Base-by-base conservation (phyloP, 2,113 vertebrate genomes). In the Coptodon rendalli region DNA sequence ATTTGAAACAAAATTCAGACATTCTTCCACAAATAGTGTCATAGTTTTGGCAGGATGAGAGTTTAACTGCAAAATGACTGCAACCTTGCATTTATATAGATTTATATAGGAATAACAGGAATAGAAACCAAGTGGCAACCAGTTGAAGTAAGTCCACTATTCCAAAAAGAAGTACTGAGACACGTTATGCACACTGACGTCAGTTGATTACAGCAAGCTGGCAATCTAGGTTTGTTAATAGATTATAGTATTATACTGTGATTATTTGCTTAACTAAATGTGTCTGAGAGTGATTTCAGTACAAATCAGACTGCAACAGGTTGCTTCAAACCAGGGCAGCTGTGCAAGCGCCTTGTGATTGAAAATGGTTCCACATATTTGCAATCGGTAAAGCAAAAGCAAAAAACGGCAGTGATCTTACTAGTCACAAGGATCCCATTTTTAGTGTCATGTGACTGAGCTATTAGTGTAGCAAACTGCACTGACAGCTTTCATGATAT, bases 341-440 rank as follows among this genome's bases (percentile, higher is more conserved):
- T 73, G 14, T 3, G 68, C 38, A 45, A 45, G 14, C 2, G 5
- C 40, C 40, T 3, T 0, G 22, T 27, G 22, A 0, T 45, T 73
- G 68, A 29, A 45, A 73, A 27, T 7, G 40, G 5, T 48, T 73
- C 22, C 68, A 17, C 40, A 27, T 10, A 45, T 45, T 45, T 73
- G 68, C 38, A 45, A 45, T 27, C 27, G 8, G 13, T 73, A 27
- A 66, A 27, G 38, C 8, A 43, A 45, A 45, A 27, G 2, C 5
- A 3, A 73, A 48, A 73, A 45, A 40, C 1, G 1, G 1, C 22
- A 45, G 8, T 73, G 68, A 29, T 11, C 5, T 45, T 45, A 1
- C 8, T 73, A 43, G 8, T 27, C 8, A 14, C 0, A 0, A 27
- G 38, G 38, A 71, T 43, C 3, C 36, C 0, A 45, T 27, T 22